A percentile compares a stretch with the other conserved stretches of the same genome.
Conservation (phyloP, 2,888 invertebrate species). For the Caenorhabditis wallacei region DNA sequence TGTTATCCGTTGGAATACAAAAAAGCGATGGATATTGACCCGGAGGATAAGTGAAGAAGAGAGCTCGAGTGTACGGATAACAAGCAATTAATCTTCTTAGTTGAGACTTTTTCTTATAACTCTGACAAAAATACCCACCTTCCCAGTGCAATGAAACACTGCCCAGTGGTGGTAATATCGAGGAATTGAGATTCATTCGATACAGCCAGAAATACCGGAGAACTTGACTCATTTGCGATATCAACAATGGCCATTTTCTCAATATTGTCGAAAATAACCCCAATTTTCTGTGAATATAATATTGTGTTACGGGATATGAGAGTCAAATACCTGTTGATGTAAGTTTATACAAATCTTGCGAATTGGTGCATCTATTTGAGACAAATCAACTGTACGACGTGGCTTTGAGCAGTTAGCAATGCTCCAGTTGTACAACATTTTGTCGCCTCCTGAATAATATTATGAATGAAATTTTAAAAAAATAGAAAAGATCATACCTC, state of each 20-base stretch:
- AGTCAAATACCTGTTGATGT: not conserved
- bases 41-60: conserved; percentile 8
- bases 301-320: not conserved
- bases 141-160: conserved; percentile 39
- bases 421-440: conserved; percentile 57
- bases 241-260: conserved; percentile 16
- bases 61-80: not conserved
- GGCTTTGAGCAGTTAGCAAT: conserved; percentile 17
- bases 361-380: conserved; percentile 23
- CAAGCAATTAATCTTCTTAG: not conserved
- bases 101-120: no score
- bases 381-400: not conserved
- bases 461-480: not conserved
- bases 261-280: conserved; percentile 30
- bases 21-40: not conserved
- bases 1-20: conserved; percentile 12
- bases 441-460: conserved; percentile 64
- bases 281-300: conserved; percentile 30
- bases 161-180: conserved; percentile 29
- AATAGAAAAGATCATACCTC: conserved; percentile 48
- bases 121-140: conserved; percentile 7
- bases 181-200: conserved; percentile 5
- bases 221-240: conserved; percentile 1
- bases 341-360: conserved; percentile 44
- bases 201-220: not conserved